These are phyloP conservation scores for Aplochiton taeniatus DNA, from an alignment of 2,797 vertebrate species.

Conservation along the genomic window DNA sequence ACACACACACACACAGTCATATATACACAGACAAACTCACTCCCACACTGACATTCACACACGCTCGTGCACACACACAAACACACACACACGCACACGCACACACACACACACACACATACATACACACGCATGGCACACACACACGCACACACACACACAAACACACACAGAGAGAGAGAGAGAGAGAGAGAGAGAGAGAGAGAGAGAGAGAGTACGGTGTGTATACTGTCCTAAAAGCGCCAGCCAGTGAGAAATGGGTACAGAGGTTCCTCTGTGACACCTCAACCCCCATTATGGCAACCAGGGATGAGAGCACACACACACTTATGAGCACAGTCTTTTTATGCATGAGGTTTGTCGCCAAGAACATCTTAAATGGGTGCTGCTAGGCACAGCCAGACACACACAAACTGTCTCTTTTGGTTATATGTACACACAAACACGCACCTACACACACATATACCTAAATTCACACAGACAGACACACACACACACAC, in stretches of 20 bases:
- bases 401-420: neutral
- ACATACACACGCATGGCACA: neutral
- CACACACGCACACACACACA: neutral
- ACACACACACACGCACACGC: slow-evolving; percentile 11
- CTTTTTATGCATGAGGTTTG: too few species aligned
- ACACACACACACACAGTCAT: neutral
- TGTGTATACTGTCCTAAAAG: too few species aligned
- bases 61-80: neutral
- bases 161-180: slow-evolving; percentile 12
- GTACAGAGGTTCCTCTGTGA: too few species aligned
- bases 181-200: too few species aligned
- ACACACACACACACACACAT: slow-evolving; percentile 1
- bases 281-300: too few species aligned
- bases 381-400: too few species aligned
- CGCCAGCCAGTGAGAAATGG: too few species aligned
- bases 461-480: neutral
- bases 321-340: too few species aligned
- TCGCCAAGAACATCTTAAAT: too few species aligned
- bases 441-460: neutral
- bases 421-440: too few species aligned
- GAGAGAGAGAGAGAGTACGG: too few species aligned
- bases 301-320: too few species aligned
- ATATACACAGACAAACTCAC: neutral
- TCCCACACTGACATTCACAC: neutral
- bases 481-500: neutral